These are phyloP conservation scores for Thunnus thynnus DNA, from an alignment of 2,113 vertebrate genomes.

Conservation along the genomic window DNA sequence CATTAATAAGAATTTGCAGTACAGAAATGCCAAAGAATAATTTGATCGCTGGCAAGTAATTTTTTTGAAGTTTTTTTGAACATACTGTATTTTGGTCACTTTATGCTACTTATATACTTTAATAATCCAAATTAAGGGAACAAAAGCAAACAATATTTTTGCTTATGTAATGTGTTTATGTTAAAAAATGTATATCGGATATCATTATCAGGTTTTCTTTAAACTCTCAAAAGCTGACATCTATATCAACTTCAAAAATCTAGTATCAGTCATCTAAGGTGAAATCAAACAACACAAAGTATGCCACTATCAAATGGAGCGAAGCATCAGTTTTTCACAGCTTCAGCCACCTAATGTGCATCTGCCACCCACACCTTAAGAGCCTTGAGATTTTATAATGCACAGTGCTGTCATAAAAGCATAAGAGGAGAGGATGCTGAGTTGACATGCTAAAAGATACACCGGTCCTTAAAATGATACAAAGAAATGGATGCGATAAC, in stretches of 20 bases:
- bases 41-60: too few relatives aligned
- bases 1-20: too few relatives aligned
- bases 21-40: too few relatives aligned
- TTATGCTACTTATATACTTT: not conserved
- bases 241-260: not conserved
- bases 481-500: slow-evolving; percentile 45
- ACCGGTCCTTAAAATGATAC: slow-evolving; percentile 18
- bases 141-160: too few relatives aligned
- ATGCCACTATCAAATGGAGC: not conserved
- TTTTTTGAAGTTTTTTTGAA: too few relatives aligned
- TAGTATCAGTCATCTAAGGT: not conserved
- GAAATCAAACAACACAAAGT: not conserved
- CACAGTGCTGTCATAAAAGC: slow-evolving; percentile 23
- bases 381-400: slow-evolving; percentile 18
- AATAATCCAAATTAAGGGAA: not conserved
- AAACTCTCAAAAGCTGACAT: too few relatives aligned
- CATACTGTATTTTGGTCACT: not conserved
- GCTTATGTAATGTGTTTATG: too few relatives aligned
- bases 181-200: too few relatives aligned
- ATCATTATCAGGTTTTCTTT: too few relatives aligned
- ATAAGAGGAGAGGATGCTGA: slow-evolving; percentile 3
- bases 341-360: slow-evolving; percentile 4
- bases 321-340: slow-evolving; percentile 15
- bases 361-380: not conserved
- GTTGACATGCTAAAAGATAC: slow-evolving; percentile 13